A percentile compares a stretch with the other conserved stretches of the same genome.
These are phyloP conservation scores for Crotophaga sulcirostris DNA, from an alignment of 2,113 vertebrate species.

Conservation along the genomic window DNA sequence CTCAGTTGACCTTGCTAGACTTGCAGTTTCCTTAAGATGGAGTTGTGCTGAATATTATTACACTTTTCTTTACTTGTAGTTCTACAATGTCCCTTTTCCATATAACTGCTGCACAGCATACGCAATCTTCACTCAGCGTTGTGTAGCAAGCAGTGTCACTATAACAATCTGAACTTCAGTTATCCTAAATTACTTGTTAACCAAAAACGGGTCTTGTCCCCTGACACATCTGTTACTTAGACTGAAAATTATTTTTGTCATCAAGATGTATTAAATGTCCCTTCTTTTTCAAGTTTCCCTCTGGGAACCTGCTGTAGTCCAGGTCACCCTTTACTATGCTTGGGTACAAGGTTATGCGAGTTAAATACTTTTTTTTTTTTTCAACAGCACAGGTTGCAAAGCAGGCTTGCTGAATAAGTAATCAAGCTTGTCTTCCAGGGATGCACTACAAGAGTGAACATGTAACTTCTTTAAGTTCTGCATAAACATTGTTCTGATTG, in stretches of 20 bases:
- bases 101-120: not conserved
- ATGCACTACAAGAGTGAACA: not conserved
- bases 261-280: not conserved
- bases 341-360: not conserved
- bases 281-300: not conserved
- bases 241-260: not conserved
- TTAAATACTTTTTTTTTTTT: not conserved
- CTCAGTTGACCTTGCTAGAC: conserved; percentile 20
- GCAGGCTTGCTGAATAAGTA: conserved; percentile 34
- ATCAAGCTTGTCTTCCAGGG: not conserved
- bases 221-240: not conserved
- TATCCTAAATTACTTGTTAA: not conserved
- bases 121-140: not conserved
- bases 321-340: not conserved
- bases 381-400: not conserved
- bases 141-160: not conserved
- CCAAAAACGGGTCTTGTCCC: not conserved
- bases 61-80: not conserved
- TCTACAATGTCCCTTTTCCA: not conserved
- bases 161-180: not conserved
- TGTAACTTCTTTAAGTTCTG: not conserved
- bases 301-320: not conserved
- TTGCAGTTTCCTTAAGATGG: not conserved
- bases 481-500: not conserved
- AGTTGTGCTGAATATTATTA: conserved; percentile 12